These are phyloP conservation scores for Chironomus tentans DNA, from an alignment of 2,888 invertebrate species.

Conservation along the genomic window DNA sequence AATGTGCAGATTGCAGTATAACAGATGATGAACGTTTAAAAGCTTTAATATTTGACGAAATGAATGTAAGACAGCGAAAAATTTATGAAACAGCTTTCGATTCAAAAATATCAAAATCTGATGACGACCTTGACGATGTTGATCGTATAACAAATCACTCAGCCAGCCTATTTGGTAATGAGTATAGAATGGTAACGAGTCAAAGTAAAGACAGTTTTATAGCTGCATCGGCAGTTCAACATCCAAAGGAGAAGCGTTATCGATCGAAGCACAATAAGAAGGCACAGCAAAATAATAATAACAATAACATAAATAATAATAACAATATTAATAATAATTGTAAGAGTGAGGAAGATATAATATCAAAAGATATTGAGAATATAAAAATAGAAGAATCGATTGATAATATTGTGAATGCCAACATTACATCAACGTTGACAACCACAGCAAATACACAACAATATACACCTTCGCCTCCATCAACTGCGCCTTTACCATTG, in stretches of 20 bases:
- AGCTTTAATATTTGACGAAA: conserved; percentile 37
- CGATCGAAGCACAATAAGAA: conserved; percentile 23
- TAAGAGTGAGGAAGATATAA: conserved; percentile 39
- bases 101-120: conserved; percentile 72
- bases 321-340: conserved; percentile 43
- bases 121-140: conserved; percentile 69
- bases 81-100: conserved; percentile 86
- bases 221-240: neutral
- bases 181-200: conserved; percentile 26
- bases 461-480: conserved; percentile 67
- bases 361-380: conserved; percentile 49
- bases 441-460: neutral
- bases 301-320: conserved; percentile 40
- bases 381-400: conserved; percentile 49
- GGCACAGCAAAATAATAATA: conserved; percentile 5
- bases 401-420: conserved; percentile 46
- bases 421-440: conserved; percentile 6
- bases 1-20: conserved; percentile 38
- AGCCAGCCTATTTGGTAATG: conserved; percentile 37
- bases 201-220: conserved; percentile 25
- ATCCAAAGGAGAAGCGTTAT: conserved; percentile 24
- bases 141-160: conserved; percentile 75
- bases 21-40: conserved; percentile 15
- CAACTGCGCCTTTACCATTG: conserved; percentile 72
- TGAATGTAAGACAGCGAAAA: conserved; percentile 55